Conservation (phyloP, 1,140 invertebrate genomes). For the Goniozus legneri region DNA sequence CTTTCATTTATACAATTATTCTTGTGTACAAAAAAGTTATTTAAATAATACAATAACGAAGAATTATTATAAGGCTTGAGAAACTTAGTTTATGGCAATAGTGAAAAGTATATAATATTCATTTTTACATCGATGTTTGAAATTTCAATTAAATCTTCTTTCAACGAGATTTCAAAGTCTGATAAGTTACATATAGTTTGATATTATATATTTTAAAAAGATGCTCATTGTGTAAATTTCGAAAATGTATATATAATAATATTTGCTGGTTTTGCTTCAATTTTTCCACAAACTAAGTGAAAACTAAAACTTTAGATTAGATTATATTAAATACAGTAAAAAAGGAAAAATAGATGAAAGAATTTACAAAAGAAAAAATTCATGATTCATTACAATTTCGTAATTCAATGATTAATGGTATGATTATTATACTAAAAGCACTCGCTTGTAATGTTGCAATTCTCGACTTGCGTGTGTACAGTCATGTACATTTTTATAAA, state of each 20-base stretch:
- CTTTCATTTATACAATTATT: constrained; percentile 17
- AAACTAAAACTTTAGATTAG: constrained; percentile 11
- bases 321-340: not conserved
- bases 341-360: constrained; percentile 25
- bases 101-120: constrained; percentile 18
- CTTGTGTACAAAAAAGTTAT: constrained; percentile 30
- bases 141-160: constrained; percentile 15
- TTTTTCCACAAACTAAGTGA: constrained; percentile 28
- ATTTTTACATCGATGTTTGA: constrained; percentile 7
- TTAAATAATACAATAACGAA: constrained; percentile 28
- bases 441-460: constrained; percentile 46
- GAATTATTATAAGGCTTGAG: constrained; percentile 24
- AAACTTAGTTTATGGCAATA: constrained; percentile 33
- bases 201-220: constrained; percentile 17
- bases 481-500: constrained; percentile 48
- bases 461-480: constrained; percentile 45
- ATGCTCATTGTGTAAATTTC: constrained; percentile 18
- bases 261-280: constrained; percentile 19
- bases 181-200: constrained; percentile 26
- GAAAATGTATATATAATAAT: constrained; percentile 22
- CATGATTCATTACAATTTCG: constrained; percentile 29
- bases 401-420: constrained; percentile 36
- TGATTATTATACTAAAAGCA: constrained; percentile 42
- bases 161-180: constrained; percentile 21
- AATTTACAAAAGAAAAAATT: constrained; percentile 23